Evolutionary conservation across 2,113 vertebrate species (phyloP).

Genomic region (Falco punctatus): DNA sequence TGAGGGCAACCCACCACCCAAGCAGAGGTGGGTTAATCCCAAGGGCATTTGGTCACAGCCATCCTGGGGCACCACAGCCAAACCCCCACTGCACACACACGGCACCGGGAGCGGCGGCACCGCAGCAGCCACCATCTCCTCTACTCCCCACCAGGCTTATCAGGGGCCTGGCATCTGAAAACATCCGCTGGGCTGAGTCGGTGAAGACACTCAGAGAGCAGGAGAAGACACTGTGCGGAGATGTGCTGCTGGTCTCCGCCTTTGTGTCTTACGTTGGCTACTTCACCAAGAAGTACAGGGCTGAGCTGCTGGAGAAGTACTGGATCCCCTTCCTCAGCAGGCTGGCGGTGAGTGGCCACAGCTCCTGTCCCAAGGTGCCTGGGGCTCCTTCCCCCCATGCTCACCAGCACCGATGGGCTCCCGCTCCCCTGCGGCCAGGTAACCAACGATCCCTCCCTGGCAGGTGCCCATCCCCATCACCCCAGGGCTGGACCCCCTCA

Average conservation of each 20-base stretch:
- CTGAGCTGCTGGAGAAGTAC: constrained; percentile 71
- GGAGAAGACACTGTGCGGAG: constrained; percentile 69
- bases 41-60: background rate
- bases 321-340: constrained; percentile 75
- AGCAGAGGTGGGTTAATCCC: background rate
- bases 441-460: accelerated
- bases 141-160: constrained; percentile 63
- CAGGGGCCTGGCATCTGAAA: constrained; percentile 74
- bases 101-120: background rate
- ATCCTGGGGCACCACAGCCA: accelerated
- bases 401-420: accelerated
- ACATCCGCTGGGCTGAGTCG: constrained; percentile 77
- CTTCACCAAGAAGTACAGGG: constrained; percentile 82
- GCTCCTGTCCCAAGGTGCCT: accelerated
- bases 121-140: background rate
- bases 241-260: constrained; percentile 74
- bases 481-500: constrained; percentile 71
- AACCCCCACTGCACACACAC: too few species aligned
- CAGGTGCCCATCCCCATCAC: constrained; percentile 81
- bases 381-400: accelerated
- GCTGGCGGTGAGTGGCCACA: background rate
- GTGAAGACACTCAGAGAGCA: constrained; percentile 64
- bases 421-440: accelerated
- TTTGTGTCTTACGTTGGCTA: constrained; percentile 81
- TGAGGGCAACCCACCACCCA: background rate